Percentiles rank a stretch among this genome's conserved stretches.
phyloP scores from a whole-genome alignment of 2,797 vertebrate species.

The Bovichtus variegatus region DNA sequence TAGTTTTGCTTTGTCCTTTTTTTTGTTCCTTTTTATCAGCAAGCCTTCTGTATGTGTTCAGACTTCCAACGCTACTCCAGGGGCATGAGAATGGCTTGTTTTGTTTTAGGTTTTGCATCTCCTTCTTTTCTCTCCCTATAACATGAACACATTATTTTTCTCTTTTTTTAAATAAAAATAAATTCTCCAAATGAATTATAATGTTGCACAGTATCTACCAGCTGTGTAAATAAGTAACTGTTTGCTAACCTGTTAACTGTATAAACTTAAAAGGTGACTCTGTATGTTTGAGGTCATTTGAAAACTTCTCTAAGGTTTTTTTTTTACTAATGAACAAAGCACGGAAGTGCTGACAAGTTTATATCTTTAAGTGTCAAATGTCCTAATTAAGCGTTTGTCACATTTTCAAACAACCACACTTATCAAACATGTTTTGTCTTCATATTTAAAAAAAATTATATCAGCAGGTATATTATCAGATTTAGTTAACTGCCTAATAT shows the following conservation, averaged over 20 bases:
- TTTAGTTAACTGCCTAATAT: background rate
- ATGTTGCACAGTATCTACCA: background rate
- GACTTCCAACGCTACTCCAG: background rate
- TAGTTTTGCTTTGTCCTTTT: slow-evolving; percentile 21
- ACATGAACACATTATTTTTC: slow-evolving; percentile 11
- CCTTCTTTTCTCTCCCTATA: background rate
- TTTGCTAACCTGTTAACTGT: background rate
- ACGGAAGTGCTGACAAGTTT: background rate
- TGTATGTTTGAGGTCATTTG: background rate
- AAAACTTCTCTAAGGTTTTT: too few relatives aligned
- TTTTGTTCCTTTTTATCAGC: slow-evolving; percentile 16
- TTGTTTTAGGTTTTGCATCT: slow-evolving; percentile 71
- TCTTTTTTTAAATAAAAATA: too few relatives aligned
- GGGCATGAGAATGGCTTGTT: slow-evolving; percentile 30
- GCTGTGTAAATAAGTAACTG: background rate
- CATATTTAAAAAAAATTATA: background rate
- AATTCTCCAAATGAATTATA: background rate
- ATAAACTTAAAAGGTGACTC: background rate
- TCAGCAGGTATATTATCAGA: background rate
- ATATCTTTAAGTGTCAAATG: background rate
- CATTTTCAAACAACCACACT: background rate
- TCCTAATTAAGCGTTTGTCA: background rate
- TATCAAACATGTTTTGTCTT: background rate
- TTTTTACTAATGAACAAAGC: too few relatives aligned
- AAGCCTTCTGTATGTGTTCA: slow-evolving; percentile 14